A percentile compares a stretch with the other conserved stretches of the same genome.
Conservation (phyloP, 2,888 invertebrate genomes). For the Caenorhabditis sp. region DNA sequence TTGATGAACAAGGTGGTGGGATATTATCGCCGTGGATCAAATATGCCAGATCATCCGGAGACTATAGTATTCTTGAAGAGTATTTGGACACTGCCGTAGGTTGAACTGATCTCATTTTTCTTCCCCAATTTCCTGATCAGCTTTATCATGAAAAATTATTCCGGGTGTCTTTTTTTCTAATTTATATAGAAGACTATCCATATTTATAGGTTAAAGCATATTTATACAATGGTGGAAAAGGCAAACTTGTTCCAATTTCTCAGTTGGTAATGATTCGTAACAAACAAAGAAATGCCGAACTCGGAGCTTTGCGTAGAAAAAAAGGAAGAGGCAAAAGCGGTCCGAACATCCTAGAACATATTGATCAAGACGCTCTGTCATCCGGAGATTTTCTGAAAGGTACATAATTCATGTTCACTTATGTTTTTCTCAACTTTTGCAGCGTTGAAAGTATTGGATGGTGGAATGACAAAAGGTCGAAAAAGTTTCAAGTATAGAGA, state of each 20-base stretch:
- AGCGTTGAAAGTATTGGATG: slow-evolving; percentile 70
- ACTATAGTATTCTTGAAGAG: slow-evolving; percentile 59
- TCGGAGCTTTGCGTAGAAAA: slow-evolving; percentile 56
- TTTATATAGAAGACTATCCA: no score
- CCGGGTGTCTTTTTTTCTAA: no score
- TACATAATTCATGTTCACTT: slow-evolving; percentile 7
- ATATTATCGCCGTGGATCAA: slow-evolving; percentile 60
- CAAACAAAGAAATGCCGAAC: slow-evolving; percentile 72
- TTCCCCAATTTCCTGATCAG: no score
- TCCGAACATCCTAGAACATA: slow-evolving; percentile 69
- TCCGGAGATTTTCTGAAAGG: slow-evolving; percentile 64
- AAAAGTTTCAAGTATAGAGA: slow-evolving; percentile 75
- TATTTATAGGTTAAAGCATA: slow-evolving; percentile 85
- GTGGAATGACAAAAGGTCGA: slow-evolving; percentile 49
- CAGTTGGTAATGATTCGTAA: slow-evolving; percentile 83
- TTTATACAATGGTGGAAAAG: slow-evolving; percentile 89
- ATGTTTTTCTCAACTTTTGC: slow-evolving; percentile 16
- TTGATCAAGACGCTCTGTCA: slow-evolving; percentile 60
- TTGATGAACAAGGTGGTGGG: slow-evolving; percentile 63
- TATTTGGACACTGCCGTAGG: slow-evolving; percentile 74
- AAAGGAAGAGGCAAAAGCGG: slow-evolving; percentile 68
- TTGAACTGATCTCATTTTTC: slow-evolving; percentile 71
- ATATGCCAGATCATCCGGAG: slow-evolving; percentile 57
- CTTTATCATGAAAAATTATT: no score
- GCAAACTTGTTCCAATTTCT: slow-evolving; percentile 86